phyloP scores from a whole-genome alignment of 2,888 invertebrate genomes.

The Abrostola tripartita region DNA sequence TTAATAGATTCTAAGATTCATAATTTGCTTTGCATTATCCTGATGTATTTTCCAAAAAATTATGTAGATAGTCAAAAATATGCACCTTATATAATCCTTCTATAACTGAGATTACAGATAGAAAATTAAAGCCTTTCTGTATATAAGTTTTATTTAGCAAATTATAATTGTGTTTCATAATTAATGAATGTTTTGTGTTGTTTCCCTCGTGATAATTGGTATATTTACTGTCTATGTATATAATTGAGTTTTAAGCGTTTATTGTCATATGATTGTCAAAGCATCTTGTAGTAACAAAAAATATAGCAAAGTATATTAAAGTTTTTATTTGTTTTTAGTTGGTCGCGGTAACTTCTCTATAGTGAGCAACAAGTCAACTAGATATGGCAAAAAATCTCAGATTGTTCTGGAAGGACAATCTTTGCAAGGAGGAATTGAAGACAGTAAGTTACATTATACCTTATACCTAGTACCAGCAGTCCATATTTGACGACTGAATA shows the following conservation, averaged over 20 bases:
- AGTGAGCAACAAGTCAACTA: slow-evolving; percentile 95
- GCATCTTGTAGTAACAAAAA: background rate
- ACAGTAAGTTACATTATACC: slow-evolving; percentile 68
- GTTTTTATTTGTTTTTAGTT: slow-evolving; percentile 84
- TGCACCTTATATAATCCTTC: too few species aligned
- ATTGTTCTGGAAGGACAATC: slow-evolving; percentile 82
- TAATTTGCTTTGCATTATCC: too few species aligned
- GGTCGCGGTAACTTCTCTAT: slow-evolving; percentile 96
- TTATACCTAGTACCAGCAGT: too few species aligned
- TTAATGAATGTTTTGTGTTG: slow-evolving; percentile 8
- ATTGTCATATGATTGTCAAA: background rate
- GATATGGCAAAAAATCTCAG: slow-evolving; percentile 93
- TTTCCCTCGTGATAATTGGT: slow-evolving; percentile 14
- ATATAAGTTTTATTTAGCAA: background rate
- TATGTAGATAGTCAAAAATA: too few species aligned
- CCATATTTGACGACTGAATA: too few species aligned
- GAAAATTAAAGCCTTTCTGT: too few species aligned
- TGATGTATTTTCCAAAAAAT: too few species aligned
- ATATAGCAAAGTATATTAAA: slow-evolving; percentile 6
- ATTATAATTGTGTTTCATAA: slow-evolving; percentile 14
- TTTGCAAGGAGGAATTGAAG: slow-evolving; percentile 78
- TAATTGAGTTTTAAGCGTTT: slow-evolving; percentile 7
- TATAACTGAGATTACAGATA: too few species aligned
- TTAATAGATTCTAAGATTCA: too few species aligned
- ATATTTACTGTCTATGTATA: slow-evolving; percentile 1